Evolutionary conservation across 2,797 vertebrate species (phyloP).

Genomic region (Bradypus variegatus): DNA sequence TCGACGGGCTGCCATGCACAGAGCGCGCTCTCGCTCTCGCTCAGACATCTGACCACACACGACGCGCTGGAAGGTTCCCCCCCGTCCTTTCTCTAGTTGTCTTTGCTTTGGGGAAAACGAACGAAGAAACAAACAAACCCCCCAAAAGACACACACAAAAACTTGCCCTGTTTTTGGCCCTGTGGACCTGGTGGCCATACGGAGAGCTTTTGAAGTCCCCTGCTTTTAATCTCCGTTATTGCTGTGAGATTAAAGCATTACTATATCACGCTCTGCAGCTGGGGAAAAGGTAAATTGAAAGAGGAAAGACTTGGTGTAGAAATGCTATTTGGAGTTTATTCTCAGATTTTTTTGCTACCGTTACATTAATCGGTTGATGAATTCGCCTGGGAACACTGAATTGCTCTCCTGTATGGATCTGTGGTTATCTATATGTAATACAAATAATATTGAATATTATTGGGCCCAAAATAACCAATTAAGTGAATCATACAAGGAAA

Average conservation of each 20-base stretch:
- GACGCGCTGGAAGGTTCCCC: not conserved
- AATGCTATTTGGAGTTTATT: constrained; percentile 25
- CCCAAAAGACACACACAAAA: not conserved
- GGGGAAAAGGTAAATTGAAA: not conserved
- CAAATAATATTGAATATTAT: constrained; percentile 64
- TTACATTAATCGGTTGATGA: not conserved
- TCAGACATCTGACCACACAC: constrained; percentile 31
- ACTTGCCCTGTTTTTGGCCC: constrained; percentile 20
- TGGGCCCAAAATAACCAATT: constrained; percentile 69
- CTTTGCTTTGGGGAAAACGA: not conserved
- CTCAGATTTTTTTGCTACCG: not conserved
- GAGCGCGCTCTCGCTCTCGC: not conserved
- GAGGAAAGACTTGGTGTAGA: constrained; percentile 15
- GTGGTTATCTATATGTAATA: constrained; percentile 59
- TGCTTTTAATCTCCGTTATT: constrained; percentile 42
- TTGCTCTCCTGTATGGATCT: constrained; percentile 48
- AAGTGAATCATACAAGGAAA: constrained; percentile 58
- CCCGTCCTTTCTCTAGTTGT: not conserved
- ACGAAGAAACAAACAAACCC: too few relatives aligned
- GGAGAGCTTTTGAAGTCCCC: constrained; percentile 42
- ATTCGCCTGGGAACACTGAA: constrained; percentile 17
- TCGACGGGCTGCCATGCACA: not conserved
- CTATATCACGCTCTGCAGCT: constrained; percentile 25
- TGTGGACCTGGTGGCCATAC: not conserved
- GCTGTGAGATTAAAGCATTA: constrained; percentile 41